These are phyloP conservation scores for Drosophila kohkoa DNA, from an alignment of 1,140 invertebrate genomes.

Conservation along the genomic window DNA sequence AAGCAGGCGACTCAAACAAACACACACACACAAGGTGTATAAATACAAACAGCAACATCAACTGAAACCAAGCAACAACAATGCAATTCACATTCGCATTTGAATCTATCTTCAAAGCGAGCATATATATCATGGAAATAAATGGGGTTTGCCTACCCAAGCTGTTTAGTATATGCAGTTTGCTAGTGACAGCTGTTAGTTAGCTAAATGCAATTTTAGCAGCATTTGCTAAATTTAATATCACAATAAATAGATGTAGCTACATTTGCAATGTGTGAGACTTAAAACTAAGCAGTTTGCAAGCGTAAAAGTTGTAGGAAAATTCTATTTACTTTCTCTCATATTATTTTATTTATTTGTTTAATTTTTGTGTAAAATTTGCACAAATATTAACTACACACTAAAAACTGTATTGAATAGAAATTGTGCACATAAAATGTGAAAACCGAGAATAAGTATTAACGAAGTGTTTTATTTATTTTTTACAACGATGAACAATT, in stretches of 20 bases:
- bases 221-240: not conserved
- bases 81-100: slow-evolving; percentile 8
- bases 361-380: too few relatives aligned
- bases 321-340: too few relatives aligned
- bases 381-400: too few relatives aligned
- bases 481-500: too few relatives aligned
- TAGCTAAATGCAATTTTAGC: slow-evolving; percentile 1
- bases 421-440: too few relatives aligned
- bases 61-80: not conserved
- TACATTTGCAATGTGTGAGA: too few relatives aligned
- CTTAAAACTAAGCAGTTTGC: too few relatives aligned
- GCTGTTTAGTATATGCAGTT: not conserved
- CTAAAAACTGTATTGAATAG: too few relatives aligned
- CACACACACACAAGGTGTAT: slow-evolving; percentile 14
- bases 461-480: too few relatives aligned
- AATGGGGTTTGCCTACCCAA: not conserved
- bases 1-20: not conserved
- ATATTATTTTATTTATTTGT: too few relatives aligned
- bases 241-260: not conserved
- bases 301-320: too few relatives aligned
- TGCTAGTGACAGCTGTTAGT: not conserved
- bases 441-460: too few relatives aligned
- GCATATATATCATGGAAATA: slow-evolving; percentile 15
- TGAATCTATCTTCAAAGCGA: slow-evolving; percentile 4
- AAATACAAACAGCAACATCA: slow-evolving; percentile 10